Evolutionary conservation across 1,140 invertebrate species (phyloP), one percentile per base, ranked within the genome.

Genomic region (Idris sp.): DNA sequence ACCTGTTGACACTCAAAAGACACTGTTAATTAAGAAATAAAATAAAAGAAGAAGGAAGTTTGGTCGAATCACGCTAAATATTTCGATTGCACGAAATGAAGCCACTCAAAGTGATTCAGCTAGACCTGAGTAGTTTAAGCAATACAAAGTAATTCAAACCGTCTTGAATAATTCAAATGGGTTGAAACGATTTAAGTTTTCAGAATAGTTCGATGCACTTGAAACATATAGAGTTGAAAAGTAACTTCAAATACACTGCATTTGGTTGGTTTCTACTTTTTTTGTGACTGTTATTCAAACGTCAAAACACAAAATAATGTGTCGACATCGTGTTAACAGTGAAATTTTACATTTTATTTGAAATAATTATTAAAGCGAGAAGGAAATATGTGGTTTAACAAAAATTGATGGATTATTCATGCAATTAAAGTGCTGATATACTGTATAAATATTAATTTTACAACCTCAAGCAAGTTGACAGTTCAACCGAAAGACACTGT

Each of bases 101-200:
- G 46, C 46, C 46, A 44, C 54, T 68, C 30, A 68, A 68, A 58
- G 53, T 25, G 44, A 68, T 48, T 58, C 31, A 13, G 35, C 28
- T n/a, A 8, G 16, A 44, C 2, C 6, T 49, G 38, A 59, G 54
- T 53, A 59, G 54, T 59, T 59, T 69, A 59, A 59, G 54, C 38
- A 69, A 69, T 59, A 69, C 54, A 61, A 69, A 69, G 65, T 59
- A 69, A 69, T 59, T 59, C 46, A n/a, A 38, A 53, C 53, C 53
- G 65, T 16, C 54, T 69, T 59, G 65, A 69, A 69, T 69, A 53
- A 69, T 59, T 69, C 54, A 69, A 59, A 69, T 59, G 46, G 54
- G 14, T 69, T 19, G 28, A 16, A 69, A 69, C 54, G 54, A 59
- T 69, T 69, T 69, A 59, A 69, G 65, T 59, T 69, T 59, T 38